Percentiles rank a stretch among this genome's conserved stretches.
Conservation (phyloP, 1,140 invertebrate species). For the Hirudo medicinalis region DNA sequence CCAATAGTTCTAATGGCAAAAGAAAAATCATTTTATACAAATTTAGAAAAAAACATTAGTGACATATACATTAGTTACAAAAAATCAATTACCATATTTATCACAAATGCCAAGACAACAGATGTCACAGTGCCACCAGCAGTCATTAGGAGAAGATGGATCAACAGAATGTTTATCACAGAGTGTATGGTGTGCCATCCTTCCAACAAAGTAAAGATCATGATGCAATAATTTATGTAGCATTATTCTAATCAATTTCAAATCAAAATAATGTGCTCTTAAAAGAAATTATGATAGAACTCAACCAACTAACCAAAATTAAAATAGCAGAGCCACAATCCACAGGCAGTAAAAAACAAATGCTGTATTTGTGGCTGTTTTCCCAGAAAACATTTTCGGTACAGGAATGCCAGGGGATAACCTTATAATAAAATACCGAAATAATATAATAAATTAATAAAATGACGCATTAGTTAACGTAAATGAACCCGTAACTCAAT, state of each 20-base stretch:
- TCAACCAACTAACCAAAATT: constrained; percentile 57
- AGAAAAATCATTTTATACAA: too few relatives aligned
- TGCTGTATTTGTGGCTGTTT: constrained; percentile 51
- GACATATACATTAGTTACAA: constrained; percentile 25
- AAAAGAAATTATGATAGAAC: constrained; percentile 9
- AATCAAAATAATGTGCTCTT: constrained; percentile 1
- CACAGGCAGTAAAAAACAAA: constrained; percentile 57
- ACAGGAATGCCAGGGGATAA: constrained; percentile 61
- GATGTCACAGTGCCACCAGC: constrained; percentile 49
- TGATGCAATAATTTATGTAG: constrained; percentile 14
- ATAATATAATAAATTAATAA: constrained; percentile 4
- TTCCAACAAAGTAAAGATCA: constrained; percentile 25
- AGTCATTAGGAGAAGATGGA: constrained; percentile 51
- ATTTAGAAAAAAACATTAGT: too few relatives aligned
- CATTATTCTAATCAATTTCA: background rate
- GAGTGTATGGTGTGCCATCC: constrained; percentile 56
- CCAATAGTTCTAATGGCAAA: too few relatives aligned
- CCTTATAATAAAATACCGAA: constrained; percentile 43
- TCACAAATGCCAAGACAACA: constrained; percentile 58
- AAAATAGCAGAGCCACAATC: constrained; percentile 58
- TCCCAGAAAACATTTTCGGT: constrained; percentile 49
- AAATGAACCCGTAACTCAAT: background rate
- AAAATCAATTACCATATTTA: constrained; percentile 48
- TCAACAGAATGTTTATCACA: constrained; percentile 51
- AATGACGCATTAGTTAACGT: background rate